Evolutionary conservation across 2,797 vertebrate genomes (phyloP).

Genomic region (Crenichthys baileyi): DNA sequence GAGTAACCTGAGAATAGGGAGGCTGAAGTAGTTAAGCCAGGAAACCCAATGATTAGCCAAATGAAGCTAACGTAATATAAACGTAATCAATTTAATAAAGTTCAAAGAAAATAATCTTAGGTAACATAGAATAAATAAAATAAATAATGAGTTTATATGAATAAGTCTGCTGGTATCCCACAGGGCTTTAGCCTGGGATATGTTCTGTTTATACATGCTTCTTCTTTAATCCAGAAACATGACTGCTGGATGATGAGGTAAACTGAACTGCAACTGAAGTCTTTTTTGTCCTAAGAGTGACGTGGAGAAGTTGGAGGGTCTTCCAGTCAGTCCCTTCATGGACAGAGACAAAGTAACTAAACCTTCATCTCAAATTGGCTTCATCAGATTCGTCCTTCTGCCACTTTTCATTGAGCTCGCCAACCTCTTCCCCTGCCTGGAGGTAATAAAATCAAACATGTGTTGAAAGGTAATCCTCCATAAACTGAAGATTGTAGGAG

Average conservation of each 20-base stretch:
- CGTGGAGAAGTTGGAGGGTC: conserved; percentile 84
- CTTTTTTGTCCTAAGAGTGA: conserved; percentile 72
- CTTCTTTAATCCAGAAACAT: not conserved
- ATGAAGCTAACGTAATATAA: not conserved
- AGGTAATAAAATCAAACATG: conserved; percentile 61
- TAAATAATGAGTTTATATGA: not conserved
- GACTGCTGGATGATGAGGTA: not conserved
- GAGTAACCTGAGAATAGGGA: not conserved
- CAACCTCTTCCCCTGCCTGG: conserved; percentile 83
- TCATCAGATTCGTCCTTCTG: conserved; percentile 83
- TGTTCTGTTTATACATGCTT: not conserved
- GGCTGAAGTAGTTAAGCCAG: not conserved
- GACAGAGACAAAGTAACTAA: conserved; percentile 85
- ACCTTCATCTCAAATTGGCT: conserved; percentile 83
- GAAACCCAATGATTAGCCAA: not conserved
- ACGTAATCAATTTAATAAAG: no score
- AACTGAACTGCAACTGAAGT: not conserved
- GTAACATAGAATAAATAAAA: no score
- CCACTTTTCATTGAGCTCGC: conserved; percentile 84
- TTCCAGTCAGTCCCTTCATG: conserved; percentile 85
- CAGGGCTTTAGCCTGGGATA: not conserved
- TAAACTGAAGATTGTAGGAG: no score
- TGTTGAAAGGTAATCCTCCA: no score
- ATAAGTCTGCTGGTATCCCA: no score
- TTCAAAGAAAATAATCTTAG: no score